Percentiles rank a stretch among this genome's conserved stretches.
Evolutionary conservation across 1,140 invertebrate genomes (phyloP).

Genomic region (Apis laboriosa): DNA sequence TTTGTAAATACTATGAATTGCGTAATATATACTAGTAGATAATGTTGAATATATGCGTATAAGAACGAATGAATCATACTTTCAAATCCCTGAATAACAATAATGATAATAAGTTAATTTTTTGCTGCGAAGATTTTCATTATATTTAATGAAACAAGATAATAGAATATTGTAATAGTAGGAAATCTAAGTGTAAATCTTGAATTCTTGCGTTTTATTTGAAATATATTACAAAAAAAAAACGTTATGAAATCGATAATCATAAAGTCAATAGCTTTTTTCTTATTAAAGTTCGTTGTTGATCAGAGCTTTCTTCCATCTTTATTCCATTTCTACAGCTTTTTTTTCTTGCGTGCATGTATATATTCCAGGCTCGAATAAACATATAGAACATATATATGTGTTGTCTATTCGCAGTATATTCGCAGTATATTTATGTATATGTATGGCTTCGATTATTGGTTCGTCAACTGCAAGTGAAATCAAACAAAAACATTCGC

Average conservation of each 20-base stretch:
- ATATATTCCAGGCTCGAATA: background rate
- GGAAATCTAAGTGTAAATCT: too few species aligned
- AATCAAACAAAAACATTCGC: constrained; percentile 42
- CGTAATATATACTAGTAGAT: background rate
- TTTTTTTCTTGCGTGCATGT: background rate
- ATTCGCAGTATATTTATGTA: constrained; percentile 6
- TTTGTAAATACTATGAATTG: constrained; percentile 10
- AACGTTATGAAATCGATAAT: background rate
- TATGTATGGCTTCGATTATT: constrained; percentile 46
- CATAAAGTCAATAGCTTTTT: background rate
- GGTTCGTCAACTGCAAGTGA: constrained; percentile 41
- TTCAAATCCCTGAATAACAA: background rate
- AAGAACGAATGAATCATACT: constrained; percentile 30
- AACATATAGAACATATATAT: background rate
- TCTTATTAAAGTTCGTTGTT: background rate
- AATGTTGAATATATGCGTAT: background rate
- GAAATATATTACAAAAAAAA: background rate
- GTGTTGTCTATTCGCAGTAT: background rate
- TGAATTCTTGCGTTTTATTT: background rate
- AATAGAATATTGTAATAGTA: background rate
- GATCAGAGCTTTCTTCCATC: background rate
- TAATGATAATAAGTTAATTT: constrained; percentile 39
- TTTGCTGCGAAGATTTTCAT: background rate
- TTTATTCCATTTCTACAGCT: too few species aligned
- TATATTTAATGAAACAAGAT: background rate